Percentiles rank a stretch among this genome's conserved stretches.
phyloP scores from a whole-genome alignment of 2,113 vertebrate genomes.

The Actenoides lindsayi region DNA sequence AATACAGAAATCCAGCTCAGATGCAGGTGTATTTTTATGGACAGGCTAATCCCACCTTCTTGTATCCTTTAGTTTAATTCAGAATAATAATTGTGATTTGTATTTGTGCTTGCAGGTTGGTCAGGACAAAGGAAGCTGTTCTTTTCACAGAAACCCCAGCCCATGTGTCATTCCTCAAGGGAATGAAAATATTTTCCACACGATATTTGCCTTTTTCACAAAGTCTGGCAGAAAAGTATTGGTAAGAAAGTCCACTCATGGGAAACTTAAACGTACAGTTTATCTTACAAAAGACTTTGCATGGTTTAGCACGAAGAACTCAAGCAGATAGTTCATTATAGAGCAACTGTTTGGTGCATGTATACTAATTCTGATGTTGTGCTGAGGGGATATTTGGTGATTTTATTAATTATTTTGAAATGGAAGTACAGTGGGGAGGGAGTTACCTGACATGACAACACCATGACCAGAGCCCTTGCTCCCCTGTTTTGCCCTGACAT shows the following conservation, averaged over 20 bases:
- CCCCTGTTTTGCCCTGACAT: rapidly evolving
- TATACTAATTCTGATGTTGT: not conserved
- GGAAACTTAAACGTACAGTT: not conserved
- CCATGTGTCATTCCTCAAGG: slow-evolving; percentile 92
- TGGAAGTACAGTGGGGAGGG: not conserved
- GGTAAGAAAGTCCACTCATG: slow-evolving; percentile 77
- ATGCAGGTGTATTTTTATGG: not conserved
- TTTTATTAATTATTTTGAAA: not conserved
- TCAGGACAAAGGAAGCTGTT: slow-evolving; percentile 90
- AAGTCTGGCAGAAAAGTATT: slow-evolving; percentile 96
- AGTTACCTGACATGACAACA: not conserved
- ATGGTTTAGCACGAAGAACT: not conserved
- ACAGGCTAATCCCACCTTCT: not conserved
- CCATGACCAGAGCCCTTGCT: not conserved
- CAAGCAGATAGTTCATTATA: not conserved
- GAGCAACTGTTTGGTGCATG: not conserved
- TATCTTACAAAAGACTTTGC: not conserved
- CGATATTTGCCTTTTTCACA: slow-evolving; percentile 96
- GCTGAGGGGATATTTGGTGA: not conserved
- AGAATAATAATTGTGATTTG: not conserved
- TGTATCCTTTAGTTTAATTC: not conserved
- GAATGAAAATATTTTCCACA: slow-evolving; percentile 93
- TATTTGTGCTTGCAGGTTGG: slow-evolving; percentile 81
- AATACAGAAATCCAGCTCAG: not conserved
- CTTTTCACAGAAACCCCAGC: slow-evolving; percentile 85